Conservation (phyloP, 1,140 invertebrate genomes). For the Rhagoletis pomonella region DNA sequence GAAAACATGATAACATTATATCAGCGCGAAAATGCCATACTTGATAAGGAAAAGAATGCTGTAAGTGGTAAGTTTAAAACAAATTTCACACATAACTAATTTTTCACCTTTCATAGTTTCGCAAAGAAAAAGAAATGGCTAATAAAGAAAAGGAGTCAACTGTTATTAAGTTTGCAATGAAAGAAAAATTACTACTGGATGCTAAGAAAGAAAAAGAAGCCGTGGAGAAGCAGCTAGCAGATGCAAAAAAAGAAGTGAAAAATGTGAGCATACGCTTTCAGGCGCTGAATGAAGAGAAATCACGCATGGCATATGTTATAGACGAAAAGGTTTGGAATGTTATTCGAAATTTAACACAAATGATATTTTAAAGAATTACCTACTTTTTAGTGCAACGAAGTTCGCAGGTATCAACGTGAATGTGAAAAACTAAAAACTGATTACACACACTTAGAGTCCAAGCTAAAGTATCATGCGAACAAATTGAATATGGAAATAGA, state of each 20-base stretch:
- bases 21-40: constrained; percentile 69
- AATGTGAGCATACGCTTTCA: constrained; percentile 79
- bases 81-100: background rate
- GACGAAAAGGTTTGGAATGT: constrained; percentile 79
- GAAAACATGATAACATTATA: constrained; percentile 69
- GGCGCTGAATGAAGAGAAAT: constrained; percentile 80
- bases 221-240: constrained; percentile 81
- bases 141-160: constrained; percentile 86
- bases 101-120: constrained; percentile 58
- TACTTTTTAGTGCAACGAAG: constrained; percentile 78
- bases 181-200: constrained; percentile 85
- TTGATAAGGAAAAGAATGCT: constrained; percentile 70
- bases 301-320: constrained; percentile 79
- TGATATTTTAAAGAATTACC: background rate
- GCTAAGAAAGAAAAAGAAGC: constrained; percentile 79
- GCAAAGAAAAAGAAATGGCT: constrained; percentile 73
- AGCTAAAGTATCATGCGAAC: constrained; percentile 81
- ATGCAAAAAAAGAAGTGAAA: constrained; percentile 82
- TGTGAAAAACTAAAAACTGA: constrained; percentile 84
- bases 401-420: constrained; percentile 80
- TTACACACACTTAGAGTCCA: constrained; percentile 81
- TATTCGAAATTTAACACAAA: background rate
- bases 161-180: constrained; percentile 89
- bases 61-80: constrained; percentile 48
- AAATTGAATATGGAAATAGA: constrained; percentile 70